These are phyloP conservation scores for Cinclus cinclus DNA, from an alignment of 2,113 vertebrate species.

Conservation along the genomic window DNA sequence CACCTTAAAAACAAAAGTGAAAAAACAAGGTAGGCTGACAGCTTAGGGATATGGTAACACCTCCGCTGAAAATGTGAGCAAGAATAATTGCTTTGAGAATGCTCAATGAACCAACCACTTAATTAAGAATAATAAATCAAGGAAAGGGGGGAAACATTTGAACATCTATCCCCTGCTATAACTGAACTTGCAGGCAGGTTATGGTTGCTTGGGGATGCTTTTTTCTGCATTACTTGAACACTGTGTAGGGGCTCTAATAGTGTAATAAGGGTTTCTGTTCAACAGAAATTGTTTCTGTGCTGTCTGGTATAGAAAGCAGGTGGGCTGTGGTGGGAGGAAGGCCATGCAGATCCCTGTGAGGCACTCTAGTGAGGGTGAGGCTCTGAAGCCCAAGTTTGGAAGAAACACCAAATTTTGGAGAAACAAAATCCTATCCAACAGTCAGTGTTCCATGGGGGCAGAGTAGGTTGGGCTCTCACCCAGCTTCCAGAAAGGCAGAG, in stretches of 20 bases:
- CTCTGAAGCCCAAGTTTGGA: not conserved
- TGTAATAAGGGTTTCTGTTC: not conserved
- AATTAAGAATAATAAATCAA: slow-evolving; percentile 67
- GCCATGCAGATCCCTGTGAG: not conserved
- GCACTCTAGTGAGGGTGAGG: not conserved
- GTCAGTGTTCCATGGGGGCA: no score
- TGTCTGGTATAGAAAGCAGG: not conserved
- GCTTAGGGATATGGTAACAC: not conserved
- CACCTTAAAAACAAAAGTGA: not conserved
- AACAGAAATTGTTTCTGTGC: not conserved
- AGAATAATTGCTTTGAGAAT: slow-evolving; percentile 47
- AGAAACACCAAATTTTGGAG: no score
- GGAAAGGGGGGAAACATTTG: not conserved
- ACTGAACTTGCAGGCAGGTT: not conserved
- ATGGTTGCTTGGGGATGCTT: not conserved
- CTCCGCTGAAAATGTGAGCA: slow-evolving; percentile 12
- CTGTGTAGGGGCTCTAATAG: not conserved
- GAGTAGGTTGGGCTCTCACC: no score
- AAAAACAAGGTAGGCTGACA: not conserved
- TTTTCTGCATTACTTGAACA: not conserved
- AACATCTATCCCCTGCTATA: not conserved
- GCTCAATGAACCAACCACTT: slow-evolving; percentile 32
- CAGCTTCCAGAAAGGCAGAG: no score
- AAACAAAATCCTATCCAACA: no score
- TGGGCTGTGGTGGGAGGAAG: not conserved